These are phyloP conservation scores for Eupsilia transversa DNA, from an alignment of 2,888 invertebrate species.

Conservation along the genomic window DNA sequence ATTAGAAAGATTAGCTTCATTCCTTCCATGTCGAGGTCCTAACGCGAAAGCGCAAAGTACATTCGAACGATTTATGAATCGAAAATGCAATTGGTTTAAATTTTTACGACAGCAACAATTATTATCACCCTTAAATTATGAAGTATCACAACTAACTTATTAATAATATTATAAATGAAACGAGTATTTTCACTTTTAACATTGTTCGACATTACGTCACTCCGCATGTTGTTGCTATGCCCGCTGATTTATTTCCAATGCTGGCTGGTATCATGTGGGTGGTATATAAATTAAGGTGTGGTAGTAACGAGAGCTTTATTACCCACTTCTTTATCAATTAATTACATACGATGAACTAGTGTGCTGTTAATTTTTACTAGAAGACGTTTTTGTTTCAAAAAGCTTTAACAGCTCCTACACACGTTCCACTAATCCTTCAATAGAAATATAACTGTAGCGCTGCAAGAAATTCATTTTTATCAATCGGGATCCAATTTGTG, in stretches of 20 bases:
- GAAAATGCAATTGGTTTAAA: not conserved
- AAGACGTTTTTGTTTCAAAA: not conserved
- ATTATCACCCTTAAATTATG: too few species aligned
- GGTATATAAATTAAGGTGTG: not conserved
- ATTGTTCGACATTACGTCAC: not conserved
- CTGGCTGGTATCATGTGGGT: not conserved
- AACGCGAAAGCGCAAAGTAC: not conserved
- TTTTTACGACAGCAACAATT: too few species aligned
- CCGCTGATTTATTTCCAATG: not conserved
- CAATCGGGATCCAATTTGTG: constrained; percentile 43
- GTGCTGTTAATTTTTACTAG: not conserved
- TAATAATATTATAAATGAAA: not conserved
- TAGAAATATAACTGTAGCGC: constrained; percentile 2
- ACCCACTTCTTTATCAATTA: not conserved
- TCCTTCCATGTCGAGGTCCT: not conserved
- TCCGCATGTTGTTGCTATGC: too few species aligned
- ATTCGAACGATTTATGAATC: not conserved
- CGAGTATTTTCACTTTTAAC: not conserved
- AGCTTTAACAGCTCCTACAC: not conserved
- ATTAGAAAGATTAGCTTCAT: not conserved
- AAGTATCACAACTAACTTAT: too few species aligned
- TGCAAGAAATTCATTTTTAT: constrained; percentile 43
- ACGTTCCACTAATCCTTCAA: constrained; percentile 11
- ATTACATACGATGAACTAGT: not conserved
- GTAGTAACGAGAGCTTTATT: not conserved